A percentile compares a stretch with the other conserved stretches of the same genome.
These are phyloP conservation scores for Eublepharis macularius DNA, from an alignment of 2,113 vertebrate genomes.

Conservation along the genomic window DNA sequence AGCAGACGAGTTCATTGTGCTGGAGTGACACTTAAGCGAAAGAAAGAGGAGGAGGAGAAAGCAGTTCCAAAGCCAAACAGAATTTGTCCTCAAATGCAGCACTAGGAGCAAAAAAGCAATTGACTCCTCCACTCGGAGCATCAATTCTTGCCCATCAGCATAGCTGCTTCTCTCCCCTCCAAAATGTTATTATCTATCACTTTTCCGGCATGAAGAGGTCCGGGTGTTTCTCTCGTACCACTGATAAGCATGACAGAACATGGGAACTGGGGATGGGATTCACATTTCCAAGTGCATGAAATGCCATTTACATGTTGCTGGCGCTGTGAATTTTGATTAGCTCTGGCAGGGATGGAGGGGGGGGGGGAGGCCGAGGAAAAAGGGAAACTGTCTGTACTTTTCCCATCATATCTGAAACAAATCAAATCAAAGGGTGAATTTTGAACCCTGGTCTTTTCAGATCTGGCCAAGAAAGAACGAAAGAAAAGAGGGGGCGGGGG, in stretches of 20 bases:
- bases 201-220: conserved; percentile 55
- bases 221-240: conserved; percentile 54
- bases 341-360: conserved; percentile 20
- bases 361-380: conserved; percentile 54
- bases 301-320: conserved; percentile 69
- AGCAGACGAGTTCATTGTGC: conserved; percentile 46
- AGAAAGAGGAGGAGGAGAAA: background rate
- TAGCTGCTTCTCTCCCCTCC: conserved; percentile 43
- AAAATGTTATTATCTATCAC: conserved; percentile 71
- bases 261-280: conserved; percentile 64
- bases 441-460: conserved; percentile 30
- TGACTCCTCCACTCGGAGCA: conserved; percentile 57
- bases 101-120: conserved; percentile 39
- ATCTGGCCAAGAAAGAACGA: background rate
- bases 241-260: conserved; percentile 71
- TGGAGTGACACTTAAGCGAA: background rate
- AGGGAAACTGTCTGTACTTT: conserved; percentile 55
- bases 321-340: conserved; percentile 61
- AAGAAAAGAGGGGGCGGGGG: background rate
- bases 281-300: conserved; percentile 69
- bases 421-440: conserved; percentile 31
- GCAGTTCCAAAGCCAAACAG: conserved; percentile 10
- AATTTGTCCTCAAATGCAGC: conserved; percentile 39
- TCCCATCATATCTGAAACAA: conserved; percentile 13
- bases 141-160: conserved; percentile 66